Conservation (phyloP, 1,140 invertebrate genomes). For the Rhyacophila brunnea region DNA sequence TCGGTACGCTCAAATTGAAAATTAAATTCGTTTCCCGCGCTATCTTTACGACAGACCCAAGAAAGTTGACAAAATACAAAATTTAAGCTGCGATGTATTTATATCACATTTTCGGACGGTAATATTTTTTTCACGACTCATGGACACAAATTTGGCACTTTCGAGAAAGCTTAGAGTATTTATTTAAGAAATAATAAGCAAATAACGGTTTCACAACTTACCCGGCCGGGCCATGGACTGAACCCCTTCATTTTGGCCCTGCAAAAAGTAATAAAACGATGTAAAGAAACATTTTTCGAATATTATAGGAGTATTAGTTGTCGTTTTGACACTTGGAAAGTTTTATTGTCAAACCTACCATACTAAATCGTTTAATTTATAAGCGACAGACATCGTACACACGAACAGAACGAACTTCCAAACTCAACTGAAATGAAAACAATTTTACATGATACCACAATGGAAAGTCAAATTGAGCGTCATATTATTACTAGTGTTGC, state of each 20-base stretch:
- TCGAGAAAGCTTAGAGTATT: not conserved
- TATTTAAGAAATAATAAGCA: not conserved
- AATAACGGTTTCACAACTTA: constrained; percentile 51
- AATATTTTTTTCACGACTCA: too few species aligned
- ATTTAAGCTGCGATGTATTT: too few species aligned
- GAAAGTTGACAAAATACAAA: too few species aligned
- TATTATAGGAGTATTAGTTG: constrained; percentile 16
- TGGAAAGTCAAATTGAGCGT: constrained; percentile 10
- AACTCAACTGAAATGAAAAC: constrained; percentile 23
- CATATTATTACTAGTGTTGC: not conserved
- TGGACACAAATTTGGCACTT: too few species aligned
- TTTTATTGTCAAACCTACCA: constrained; percentile 60
- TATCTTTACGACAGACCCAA: constrained; percentile 5
- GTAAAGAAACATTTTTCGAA: constrained; percentile 21
- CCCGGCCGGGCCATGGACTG: constrained; percentile 89
- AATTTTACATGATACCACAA: constrained; percentile 10
- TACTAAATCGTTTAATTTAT: constrained; percentile 72
- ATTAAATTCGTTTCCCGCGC: constrained; percentile 15
- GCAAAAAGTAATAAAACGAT: constrained; percentile 60
- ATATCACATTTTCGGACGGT: too few species aligned
- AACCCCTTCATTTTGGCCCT: constrained; percentile 97
- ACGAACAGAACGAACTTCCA: constrained; percentile 29
- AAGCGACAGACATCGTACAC: constrained; percentile 57
- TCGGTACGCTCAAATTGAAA: not conserved
- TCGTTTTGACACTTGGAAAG: constrained; percentile 10